Evolutionary conservation across 2,113 vertebrate species (phyloP).

Genomic region (Protobothrops flavoviridis): DNA sequence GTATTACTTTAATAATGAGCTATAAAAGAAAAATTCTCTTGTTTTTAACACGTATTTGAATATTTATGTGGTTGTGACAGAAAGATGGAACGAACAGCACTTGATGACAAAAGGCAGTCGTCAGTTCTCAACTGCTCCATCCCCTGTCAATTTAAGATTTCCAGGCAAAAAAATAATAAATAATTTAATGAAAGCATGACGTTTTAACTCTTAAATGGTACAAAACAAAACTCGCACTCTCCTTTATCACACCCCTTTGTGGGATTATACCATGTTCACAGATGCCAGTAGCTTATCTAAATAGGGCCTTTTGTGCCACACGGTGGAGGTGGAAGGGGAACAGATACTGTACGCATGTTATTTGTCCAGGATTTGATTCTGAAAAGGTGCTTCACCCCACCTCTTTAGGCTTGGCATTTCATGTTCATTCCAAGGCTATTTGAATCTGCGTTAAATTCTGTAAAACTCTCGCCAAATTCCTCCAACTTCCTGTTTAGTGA

Average conservation of each 20-base stretch:
- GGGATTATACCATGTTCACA: conserved; percentile 27
- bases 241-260: not conserved
- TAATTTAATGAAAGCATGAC: not conserved
- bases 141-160: conserved; percentile 17
- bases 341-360: conserved; percentile 15
- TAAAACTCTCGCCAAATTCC: conserved; percentile 23
- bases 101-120: too few relatives aligned
- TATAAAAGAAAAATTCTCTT: not conserved
- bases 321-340: conserved; percentile 3
- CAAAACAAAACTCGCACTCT: not conserved
- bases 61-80: not conserved
- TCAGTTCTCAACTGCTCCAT: not conserved
- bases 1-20: not conserved
- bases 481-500: conserved; percentile 23
- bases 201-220: conserved; percentile 10
- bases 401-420: conserved; percentile 36
- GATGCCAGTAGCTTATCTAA: conserved; percentile 52
- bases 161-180: not conserved
- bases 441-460: conserved; percentile 18
- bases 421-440: conserved; percentile 25
- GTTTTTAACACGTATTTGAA: not conserved
- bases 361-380: conserved; percentile 62
- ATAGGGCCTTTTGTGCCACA: conserved; percentile 41
- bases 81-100: not conserved
- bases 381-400: conserved; percentile 1